These are phyloP conservation scores for Ctenopoma kingsleyae DNA, from an alignment of 2,797 vertebrate species.

Conservation along the genomic window DNA sequence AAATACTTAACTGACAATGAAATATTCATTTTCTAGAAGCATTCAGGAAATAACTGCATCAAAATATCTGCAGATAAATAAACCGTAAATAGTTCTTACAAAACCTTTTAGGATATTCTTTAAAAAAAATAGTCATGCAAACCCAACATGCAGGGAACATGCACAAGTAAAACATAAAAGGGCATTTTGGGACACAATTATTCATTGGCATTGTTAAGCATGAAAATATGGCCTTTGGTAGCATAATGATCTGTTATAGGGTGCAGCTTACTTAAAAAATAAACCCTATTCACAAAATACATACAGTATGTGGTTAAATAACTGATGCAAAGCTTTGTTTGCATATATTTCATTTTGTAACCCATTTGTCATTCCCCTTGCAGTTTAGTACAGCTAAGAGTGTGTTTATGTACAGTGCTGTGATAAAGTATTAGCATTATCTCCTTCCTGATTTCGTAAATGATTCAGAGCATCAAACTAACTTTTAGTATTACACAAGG, in stretches of 20 bases:
- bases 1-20: conserved; percentile 25
- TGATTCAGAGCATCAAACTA: no score
- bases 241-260: conserved; percentile 30
- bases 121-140: conserved; percentile 67
- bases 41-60: conserved; percentile 27
- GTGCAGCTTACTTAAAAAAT: background rate
- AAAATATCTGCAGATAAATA: conserved; percentile 46
- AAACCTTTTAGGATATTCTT: conserved; percentile 24
- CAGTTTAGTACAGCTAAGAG: conserved; percentile 23
- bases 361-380: background rate
- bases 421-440: no score
- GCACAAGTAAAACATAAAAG: conserved; percentile 48
- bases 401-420: conserved; percentile 6
- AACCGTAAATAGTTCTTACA: conserved; percentile 51
- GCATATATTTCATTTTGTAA: conserved; percentile 23
- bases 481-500: no score
- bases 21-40: conserved; percentile 23
- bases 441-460: no score
- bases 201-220: conserved; percentile 34
- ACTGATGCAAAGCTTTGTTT: conserved; percentile 29
- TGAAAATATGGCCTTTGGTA: conserved; percentile 56
- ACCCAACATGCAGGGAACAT: conserved; percentile 65
- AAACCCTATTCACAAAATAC: conserved; percentile 14
- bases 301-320: conserved; percentile 21
- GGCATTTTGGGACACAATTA: conserved; percentile 43